phyloP scores from a whole-genome alignment of 2,113 vertebrate species.

The Chauna torquata region DNA sequence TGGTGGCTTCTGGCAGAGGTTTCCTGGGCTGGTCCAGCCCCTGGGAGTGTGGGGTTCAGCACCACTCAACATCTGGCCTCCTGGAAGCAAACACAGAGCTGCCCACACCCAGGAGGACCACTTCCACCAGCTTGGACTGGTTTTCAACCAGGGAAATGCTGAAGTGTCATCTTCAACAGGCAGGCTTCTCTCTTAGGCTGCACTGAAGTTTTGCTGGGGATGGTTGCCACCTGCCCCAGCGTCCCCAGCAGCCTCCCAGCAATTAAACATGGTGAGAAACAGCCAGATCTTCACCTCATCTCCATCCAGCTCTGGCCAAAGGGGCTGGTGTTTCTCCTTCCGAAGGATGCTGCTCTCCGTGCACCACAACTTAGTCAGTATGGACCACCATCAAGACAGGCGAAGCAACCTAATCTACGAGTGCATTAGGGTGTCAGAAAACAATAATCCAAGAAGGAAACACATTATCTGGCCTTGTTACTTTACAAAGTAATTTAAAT shows the following conservation, averaged over 20 bases:
- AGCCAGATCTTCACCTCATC: background rate
- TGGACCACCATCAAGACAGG: slow-evolving; percentile 36
- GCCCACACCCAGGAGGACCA: background rate
- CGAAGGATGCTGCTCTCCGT: background rate
- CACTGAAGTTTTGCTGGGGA: background rate
- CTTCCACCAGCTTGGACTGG: background rate
- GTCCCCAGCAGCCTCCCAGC: background rate
- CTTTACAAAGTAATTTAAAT: slow-evolving; percentile 75
- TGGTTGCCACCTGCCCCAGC: background rate
- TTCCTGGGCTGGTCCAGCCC: background rate
- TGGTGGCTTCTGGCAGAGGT: background rate
- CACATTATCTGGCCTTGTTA: slow-evolving; percentile 72
- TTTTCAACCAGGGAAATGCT: background rate
- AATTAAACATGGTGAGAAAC: background rate
- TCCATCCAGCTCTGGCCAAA: background rate
- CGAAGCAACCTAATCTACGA: slow-evolving; percentile 74
- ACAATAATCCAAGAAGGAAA: slow-evolving; percentile 75
- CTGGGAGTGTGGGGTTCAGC: background rate
- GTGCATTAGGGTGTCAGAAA: slow-evolving; percentile 64
- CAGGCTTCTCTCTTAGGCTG: background rate
- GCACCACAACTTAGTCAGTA: slow-evolving; percentile 52
- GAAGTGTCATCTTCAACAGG: background rate
- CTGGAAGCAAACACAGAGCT: background rate
- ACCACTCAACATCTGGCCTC: background rate
- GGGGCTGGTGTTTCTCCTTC: background rate